Evolutionary conservation across 1,140 invertebrate species (phyloP).

Genomic region (Tetramorium parvispinum): DNA sequence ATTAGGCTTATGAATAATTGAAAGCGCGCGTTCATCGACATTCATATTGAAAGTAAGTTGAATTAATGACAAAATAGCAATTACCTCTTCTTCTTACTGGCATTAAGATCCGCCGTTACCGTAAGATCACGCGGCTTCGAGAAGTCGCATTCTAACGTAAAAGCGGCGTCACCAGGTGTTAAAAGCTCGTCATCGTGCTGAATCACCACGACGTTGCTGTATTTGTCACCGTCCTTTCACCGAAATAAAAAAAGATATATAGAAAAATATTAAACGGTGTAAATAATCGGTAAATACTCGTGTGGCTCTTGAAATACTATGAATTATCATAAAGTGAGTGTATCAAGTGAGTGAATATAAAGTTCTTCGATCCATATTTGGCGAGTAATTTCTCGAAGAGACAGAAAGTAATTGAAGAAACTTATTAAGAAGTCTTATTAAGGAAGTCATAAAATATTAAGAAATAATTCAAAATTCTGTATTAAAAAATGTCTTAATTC

Average conservation of each 20-base stretch:
- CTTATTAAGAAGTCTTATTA: too few species aligned
- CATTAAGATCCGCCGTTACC: slow-evolving; percentile 85
- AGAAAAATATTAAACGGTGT: background rate
- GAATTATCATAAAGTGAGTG: background rate
- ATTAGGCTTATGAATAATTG: slow-evolving; percentile 41
- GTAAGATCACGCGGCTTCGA: slow-evolving; percentile 84
- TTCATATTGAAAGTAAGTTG: slow-evolving; percentile 35
- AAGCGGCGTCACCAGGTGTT: slow-evolving; percentile 88
- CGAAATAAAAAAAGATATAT: background rate
- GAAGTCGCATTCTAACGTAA: slow-evolving; percentile 88
- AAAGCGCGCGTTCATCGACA: background rate
- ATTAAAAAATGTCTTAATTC: background rate
- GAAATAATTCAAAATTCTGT: background rate
- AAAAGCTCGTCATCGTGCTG: slow-evolving; percentile 89
- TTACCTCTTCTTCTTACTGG: slow-evolving; percentile 81
- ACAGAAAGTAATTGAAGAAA: background rate
- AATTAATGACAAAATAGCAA: background rate
- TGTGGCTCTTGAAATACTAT: background rate
- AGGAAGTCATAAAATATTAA: background rate
- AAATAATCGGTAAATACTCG: background rate
- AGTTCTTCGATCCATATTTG: too few species aligned
- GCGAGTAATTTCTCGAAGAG: background rate
- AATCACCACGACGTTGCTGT: slow-evolving; percentile 87
- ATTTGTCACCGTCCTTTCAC: slow-evolving; percentile 84
- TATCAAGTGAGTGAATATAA: background rate